Evolutionary conservation across 2,888 invertebrate genomes (phyloP).

Genomic region (Penaeus monodon): DNA sequence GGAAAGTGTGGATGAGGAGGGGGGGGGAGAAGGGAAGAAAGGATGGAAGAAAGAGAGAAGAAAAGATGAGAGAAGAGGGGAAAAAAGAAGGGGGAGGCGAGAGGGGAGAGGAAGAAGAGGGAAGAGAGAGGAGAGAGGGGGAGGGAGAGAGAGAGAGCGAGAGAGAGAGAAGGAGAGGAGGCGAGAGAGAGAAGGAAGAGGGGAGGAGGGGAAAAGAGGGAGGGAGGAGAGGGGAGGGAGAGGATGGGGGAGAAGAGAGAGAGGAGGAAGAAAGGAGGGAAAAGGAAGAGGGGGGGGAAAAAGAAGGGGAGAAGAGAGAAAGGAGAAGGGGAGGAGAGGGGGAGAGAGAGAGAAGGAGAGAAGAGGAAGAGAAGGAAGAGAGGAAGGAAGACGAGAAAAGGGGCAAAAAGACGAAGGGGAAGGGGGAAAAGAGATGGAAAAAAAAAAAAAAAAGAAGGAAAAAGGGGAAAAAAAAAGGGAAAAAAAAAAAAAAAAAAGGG

Average conservation of each 20-base stretch:
- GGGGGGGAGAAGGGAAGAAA: too few species aligned
- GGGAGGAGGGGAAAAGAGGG: too few species aligned
- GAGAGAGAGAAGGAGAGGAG: too few species aligned
- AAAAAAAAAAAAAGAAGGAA: not conserved
- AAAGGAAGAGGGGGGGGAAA: not conserved
- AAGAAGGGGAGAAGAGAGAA: not conserved
- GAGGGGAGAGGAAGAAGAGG: too few species aligned
- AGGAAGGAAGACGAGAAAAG: not conserved
- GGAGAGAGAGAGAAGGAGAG: not conserved
- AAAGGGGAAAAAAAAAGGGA: not conserved
- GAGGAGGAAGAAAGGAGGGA: not conserved
- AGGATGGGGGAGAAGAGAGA: not conserved
- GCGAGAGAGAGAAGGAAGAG: too few species aligned
- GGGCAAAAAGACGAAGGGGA: too few species aligned
- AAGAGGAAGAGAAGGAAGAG: not conserved
- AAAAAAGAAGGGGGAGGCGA: too few species aligned
- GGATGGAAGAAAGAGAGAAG: too few species aligned
- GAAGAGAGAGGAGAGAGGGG: too few species aligned
- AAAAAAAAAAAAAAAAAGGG: not conserved
- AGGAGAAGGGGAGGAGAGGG: not conserved
- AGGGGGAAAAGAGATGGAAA: not conserved
- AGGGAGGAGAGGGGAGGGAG: not conserved
- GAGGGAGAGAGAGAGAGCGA: too few species aligned
- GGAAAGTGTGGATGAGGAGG: too few species aligned
- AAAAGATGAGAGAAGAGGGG: too few species aligned